These are phyloP conservation scores for Ophioderma brevispina DNA, from an alignment of 35 echinoderm and acorn worm genomes.

Conservation along the genomic window DNA sequence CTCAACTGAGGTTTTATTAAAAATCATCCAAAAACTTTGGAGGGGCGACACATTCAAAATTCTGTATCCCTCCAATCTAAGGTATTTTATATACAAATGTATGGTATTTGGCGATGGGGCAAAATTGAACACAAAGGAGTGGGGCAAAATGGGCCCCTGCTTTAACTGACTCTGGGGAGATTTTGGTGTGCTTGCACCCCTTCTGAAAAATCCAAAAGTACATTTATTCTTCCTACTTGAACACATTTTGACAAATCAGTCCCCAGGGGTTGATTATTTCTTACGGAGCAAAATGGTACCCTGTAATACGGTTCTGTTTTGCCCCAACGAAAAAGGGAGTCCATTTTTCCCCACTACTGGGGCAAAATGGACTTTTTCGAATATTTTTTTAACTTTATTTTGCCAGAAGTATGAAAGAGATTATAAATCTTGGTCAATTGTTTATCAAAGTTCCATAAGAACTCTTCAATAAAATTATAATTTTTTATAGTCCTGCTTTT, in stretches of 20 bases:
- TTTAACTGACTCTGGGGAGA: not conserved
- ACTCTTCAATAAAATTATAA: not conserved
- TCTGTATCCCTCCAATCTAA: too few relatives aligned
- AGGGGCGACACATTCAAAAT: too few relatives aligned
- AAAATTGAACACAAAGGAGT: not conserved
- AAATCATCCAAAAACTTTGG: too few relatives aligned
- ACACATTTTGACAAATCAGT: not conserved
- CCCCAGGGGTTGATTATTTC: not conserved
- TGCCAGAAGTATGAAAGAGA: too few relatives aligned
- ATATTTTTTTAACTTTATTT: not conserved
- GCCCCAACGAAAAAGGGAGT: too few relatives aligned
- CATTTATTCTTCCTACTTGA: not conserved
- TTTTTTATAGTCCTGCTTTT: not conserved
- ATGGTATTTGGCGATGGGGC: too few relatives aligned
- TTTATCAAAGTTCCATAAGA: not conserved
- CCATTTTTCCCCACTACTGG: too few relatives aligned
- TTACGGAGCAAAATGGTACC: not conserved
- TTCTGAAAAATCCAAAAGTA: not conserved
- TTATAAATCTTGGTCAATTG: not conserved
- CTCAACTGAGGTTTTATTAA: too few relatives aligned
- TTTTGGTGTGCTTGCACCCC: not conserved
- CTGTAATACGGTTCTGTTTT: not conserved
- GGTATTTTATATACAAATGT: too few relatives aligned
- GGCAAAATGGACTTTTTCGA: not conserved
- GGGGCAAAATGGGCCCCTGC: not conserved